phyloP scores from a whole-genome alignment of 2,888 invertebrate genomes.

The Rotaria macrura region DNA sequence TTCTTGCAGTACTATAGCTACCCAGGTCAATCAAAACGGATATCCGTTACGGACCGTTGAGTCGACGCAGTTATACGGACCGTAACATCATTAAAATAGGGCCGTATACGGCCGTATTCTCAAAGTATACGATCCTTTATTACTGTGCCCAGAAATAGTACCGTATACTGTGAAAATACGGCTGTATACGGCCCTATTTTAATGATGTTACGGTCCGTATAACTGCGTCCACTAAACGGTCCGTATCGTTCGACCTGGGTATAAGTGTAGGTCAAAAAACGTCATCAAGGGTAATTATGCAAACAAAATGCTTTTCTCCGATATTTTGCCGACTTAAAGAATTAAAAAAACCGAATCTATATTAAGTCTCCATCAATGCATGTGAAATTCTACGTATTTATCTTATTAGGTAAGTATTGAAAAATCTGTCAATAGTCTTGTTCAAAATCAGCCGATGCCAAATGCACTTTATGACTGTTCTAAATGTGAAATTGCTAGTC shows the following conservation, averaged over 20 bases:
- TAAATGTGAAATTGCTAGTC: neutral
- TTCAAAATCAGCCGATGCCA: neutral
- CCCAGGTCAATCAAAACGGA: too few species aligned
- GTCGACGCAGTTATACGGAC: too few species aligned
- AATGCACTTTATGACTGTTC: neutral
- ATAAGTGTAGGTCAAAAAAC: neutral
- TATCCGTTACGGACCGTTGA: too few species aligned
- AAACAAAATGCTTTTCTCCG: neutral
- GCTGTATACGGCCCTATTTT: too few species aligned
- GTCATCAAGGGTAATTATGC: neutral
- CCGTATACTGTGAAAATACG: too few species aligned
- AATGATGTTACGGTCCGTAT: too few species aligned
- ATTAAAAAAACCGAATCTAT: neutral
- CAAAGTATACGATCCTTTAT: too few species aligned
- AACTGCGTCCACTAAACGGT: too few species aligned
- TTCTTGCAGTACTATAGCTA: neutral
- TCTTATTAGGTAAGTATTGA: neutral
- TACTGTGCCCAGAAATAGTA: too few species aligned
- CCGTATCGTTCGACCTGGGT: too few species aligned
- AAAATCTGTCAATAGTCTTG: neutral
- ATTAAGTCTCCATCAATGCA: neutral
- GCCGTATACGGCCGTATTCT: too few species aligned
- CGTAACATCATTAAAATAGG: too few species aligned
- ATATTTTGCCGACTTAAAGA: neutral
- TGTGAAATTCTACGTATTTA: neutral